Percentiles rank a stretch among this genome's conserved stretches.
phyloP scores from a whole-genome alignment of 2,888 invertebrate genomes.

The Latrodectus elegans region DNA sequence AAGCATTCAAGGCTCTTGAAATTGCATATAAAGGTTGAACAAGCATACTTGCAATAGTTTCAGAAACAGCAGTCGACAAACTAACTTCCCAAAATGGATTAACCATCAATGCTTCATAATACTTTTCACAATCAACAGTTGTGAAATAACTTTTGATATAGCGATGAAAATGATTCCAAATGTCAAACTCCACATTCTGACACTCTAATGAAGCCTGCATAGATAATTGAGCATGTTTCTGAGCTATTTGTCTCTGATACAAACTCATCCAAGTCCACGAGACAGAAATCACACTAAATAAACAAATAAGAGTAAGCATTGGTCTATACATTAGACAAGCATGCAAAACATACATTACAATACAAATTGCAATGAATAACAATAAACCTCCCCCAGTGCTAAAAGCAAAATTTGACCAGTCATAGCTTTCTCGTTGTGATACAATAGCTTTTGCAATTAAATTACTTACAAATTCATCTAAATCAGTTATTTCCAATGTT shows the following conservation, averaged over 20 bases:
- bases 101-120: slow-evolving; percentile 56
- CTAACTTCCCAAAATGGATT: slow-evolving; percentile 69
- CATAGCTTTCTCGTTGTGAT: not conserved
- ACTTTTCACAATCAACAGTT: slow-evolving; percentile 42
- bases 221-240: slow-evolving; percentile 50
- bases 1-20: slow-evolving; percentile 17
- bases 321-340: not conserved
- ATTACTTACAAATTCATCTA: slow-evolving; percentile 30
- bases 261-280: slow-evolving; percentile 50
- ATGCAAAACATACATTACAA: slow-evolving; percentile 7
- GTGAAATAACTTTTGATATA: slow-evolving; percentile 27
- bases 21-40: slow-evolving; percentile 42
- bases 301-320: not conserved
- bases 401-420: not conserved
- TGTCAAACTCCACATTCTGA: slow-evolving; percentile 23
- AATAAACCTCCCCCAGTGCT: not conserved
- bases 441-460: slow-evolving; percentile 24
- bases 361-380: not conserved
- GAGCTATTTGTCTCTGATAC: slow-evolving; percentile 33
- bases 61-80: slow-evolving; percentile 44
- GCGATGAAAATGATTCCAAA: slow-evolving; percentile 29
- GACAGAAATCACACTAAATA: not conserved
- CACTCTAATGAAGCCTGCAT: slow-evolving; percentile 20
- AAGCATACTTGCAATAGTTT: slow-evolving; percentile 37
- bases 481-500: slow-evolving; percentile 18